Base-by-base conservation (phyloP, 1,140 invertebrate species). In the Aleiodes sp. region DNA sequence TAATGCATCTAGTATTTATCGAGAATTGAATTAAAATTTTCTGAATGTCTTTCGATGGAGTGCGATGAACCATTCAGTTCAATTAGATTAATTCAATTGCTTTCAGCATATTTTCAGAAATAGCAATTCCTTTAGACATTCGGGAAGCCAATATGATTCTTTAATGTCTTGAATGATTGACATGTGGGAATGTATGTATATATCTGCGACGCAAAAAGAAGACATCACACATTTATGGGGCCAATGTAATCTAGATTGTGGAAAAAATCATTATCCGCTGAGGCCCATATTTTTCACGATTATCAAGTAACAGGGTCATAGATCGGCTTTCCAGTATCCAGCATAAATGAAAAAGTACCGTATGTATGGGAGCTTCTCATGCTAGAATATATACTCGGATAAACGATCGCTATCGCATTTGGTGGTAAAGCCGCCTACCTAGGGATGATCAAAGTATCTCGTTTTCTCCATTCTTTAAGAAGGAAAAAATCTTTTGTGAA, bases 151-250 rank as follows among this genome's bases (percentile, higher is more conserved):
- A n/a, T n/a, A n/a, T n/a, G n/a, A n/a, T n/a, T n/a, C n/a, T n/a
- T n/a, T n/a, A n/a, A n/a, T n/a, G n/a, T n/a, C n/a, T n/a, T n/a
- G n/a, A n/a, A n/a, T n/a, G n/a, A n/a, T n/a, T n/a, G n/a, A n/a
- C n/a, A n/a, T 46, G 43, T n/a, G 43, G 4, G 16, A 6, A 19
- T 24, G 37, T 39, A 33, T 37, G 9, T 64, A 64, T 64, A 37
- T 64, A 64, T 41, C 24, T n/a, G n/a, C n/a, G n/a, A n/a, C n/a
- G 35, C 35, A 46, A 71, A 72, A 74, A 77, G 76, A 73, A 76
- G 77, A 75, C 76, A 78, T 77, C 73, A 70, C 60, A 72, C 75
- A 74, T 78, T 77, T 78, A 78, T 70, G 76, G 76, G n/a, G 74
- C 70, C 63, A 33, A 71, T 75, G 75, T 78, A 77, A 76, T 56